Evolutionary conservation across 2,113 vertebrate species (phyloP).

Genomic region (Rattus rattus): DNA sequence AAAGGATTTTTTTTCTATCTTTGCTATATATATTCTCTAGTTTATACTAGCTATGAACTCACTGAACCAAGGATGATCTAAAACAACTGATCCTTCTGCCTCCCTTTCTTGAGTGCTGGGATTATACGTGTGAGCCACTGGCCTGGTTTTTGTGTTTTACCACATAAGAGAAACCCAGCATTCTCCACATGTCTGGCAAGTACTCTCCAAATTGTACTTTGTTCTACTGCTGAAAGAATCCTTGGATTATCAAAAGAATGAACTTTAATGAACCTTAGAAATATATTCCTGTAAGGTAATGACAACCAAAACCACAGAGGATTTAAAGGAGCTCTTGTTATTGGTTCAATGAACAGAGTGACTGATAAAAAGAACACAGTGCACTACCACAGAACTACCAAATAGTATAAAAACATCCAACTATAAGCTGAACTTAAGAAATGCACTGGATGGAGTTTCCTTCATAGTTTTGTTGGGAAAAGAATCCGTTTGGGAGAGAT

Average conservation of each 20-base stretch:
- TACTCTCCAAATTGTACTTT: neutral
- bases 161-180: neutral
- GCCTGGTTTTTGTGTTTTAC: neutral
- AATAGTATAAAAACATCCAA: neutral
- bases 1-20: neutral
- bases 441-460: neutral
- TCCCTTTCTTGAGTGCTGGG: neutral
- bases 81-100: neutral
- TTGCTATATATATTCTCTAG: neutral
- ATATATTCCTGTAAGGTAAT: neutral
- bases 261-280: neutral
- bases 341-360: neutral
- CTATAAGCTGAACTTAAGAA: neutral
- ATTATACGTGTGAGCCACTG: neutral
- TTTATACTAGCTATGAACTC: neutral
- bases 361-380: neutral
- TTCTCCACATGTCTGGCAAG: too few species aligned
- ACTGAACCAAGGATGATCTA: neutral
- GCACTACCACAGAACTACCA: fast-evolving
- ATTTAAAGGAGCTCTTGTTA: neutral
- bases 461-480: neutral
- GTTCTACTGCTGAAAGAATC: neutral
- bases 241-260: neutral
- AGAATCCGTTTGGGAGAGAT: neutral
- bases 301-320: neutral